phyloP scores from a whole-genome alignment of 2,113 vertebrate genomes.

The Anarrhichthys ocellatus region DNA sequence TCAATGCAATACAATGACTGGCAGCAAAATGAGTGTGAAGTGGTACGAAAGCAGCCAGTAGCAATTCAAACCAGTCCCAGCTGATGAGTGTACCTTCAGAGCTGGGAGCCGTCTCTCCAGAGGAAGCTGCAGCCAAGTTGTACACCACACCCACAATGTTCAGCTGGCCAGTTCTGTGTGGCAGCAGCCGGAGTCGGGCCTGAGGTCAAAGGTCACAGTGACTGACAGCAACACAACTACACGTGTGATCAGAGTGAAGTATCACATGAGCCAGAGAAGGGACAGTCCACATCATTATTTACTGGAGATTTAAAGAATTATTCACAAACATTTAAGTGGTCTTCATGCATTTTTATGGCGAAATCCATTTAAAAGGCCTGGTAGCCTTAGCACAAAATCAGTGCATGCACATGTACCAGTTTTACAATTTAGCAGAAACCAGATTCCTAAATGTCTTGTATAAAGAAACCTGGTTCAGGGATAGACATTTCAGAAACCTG shows the following conservation, averaged over 20 bases:
- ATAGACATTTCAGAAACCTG: no score
- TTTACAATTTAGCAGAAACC: no score
- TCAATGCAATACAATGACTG: neutral
- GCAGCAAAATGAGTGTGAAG: neutral
- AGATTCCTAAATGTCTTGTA: no score
- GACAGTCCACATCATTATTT: neutral
- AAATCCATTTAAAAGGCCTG: neutral
- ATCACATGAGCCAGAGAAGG: neutral
- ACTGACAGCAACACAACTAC: neutral
- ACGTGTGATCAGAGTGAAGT: neutral
- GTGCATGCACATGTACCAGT: no score
- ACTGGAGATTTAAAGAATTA: neutral
- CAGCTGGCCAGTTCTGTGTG: constrained; percentile 93
- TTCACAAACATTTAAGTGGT: neutral
- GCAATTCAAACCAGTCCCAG: neutral
- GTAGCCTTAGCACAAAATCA: neutral
- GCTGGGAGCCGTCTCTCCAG: constrained; percentile 84
- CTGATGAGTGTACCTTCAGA: constrained; percentile 78
- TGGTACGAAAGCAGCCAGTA: neutral
- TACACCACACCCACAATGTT: constrained; percentile 94
- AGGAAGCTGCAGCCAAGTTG: constrained; percentile 88
- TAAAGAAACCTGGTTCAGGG: no score
- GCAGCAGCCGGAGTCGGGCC: constrained; percentile 96
- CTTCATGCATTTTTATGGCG: neutral
- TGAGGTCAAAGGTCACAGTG: constrained; percentile 67